Base-by-base conservation (phyloP, 2,113 vertebrate genomes). In the Sakesphorus luctuosus region DNA sequence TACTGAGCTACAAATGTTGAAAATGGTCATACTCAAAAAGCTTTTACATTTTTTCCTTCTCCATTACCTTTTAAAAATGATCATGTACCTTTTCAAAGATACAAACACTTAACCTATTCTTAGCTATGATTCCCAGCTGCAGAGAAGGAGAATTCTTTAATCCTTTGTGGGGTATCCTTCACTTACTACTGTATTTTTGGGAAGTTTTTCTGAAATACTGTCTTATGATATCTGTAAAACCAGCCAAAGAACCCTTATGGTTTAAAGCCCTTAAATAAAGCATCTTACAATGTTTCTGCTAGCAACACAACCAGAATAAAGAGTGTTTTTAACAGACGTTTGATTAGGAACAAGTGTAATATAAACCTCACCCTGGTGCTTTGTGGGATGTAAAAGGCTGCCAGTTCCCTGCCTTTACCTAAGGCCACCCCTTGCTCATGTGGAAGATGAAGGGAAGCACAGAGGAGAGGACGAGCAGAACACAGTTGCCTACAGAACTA, bases 401-500 rank as follows among this genome's bases (percentile, higher is more conserved):
- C 52, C 73, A 43, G 72, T 20, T 62, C 89, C 77, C 72, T 63
- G 74, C 46, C 71, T 69, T 40, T 10, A 52, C 7, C 28, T 46
- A 75, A 86, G 66, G 63, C 82, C 67, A 75, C 53, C 78, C 76
- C 71, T 78, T 0, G 2, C 68, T 90, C 67, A 67, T 2, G 14
- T 18, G 77, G 93, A 92, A 80, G 94, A 84, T 68, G 94, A 95
- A 93, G 87, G 77, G 88, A 93, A 91, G 87, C 67, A 49, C 36
- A 73, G 63, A 76, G 87, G 77, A 91, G 78, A 86, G 80, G 87
- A 94, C 69, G 21, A 89, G 55, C 78, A 94, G 87, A 83, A 73
- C 75, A 72, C 24, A 5, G 77, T 58, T 87, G 66, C 71, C 97
- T 96, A 82, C 35, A 72, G 92, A 96, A 92, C 94, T 89, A 94